These are phyloP conservation scores for Coecobrya sp. DNA, from an alignment of 2,888 invertebrate species.

Conservation along the genomic window DNA sequence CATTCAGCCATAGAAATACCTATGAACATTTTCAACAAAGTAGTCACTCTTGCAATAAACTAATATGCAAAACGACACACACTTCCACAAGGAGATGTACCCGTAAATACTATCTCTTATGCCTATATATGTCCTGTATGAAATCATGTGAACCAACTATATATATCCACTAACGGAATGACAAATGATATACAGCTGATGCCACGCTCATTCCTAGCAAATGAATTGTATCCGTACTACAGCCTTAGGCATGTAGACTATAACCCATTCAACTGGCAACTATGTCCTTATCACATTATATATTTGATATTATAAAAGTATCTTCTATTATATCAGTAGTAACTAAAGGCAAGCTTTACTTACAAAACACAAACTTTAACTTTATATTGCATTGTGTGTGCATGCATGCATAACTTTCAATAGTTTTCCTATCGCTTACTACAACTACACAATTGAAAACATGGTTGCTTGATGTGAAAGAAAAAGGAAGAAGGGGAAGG, in stretches of 20 bases:
- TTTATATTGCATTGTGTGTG: conserved; percentile 43
- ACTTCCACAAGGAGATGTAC: background rate
- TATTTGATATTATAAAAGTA: too few species aligned
- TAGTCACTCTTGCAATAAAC: conserved; percentile 28
- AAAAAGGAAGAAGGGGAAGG: background rate
- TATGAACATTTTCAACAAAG: conserved; percentile 8
- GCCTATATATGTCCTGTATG: background rate
- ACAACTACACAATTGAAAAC: conserved; percentile 35
- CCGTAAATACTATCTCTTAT: background rate
- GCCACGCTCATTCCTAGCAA: conserved; percentile 14
- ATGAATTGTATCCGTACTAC: conserved; percentile 41
- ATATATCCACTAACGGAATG: conserved; percentile 35
- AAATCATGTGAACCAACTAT: conserved; percentile 25
- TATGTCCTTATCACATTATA: background rate
- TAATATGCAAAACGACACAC: background rate
- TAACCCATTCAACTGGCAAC: background rate
- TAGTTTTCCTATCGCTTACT: conserved; percentile 45
- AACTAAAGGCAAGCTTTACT: background rate
- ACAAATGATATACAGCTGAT: conserved; percentile 74
- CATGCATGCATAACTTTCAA: conserved; percentile 56
- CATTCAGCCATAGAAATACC: background rate
- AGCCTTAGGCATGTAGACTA: background rate
- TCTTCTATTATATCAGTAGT: background rate
- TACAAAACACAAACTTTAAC: conserved; percentile 18
- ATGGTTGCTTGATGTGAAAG: background rate